phyloP scores from a whole-genome alignment of 2,888 invertebrate genomes.

The Apotomis capreana region DNA sequence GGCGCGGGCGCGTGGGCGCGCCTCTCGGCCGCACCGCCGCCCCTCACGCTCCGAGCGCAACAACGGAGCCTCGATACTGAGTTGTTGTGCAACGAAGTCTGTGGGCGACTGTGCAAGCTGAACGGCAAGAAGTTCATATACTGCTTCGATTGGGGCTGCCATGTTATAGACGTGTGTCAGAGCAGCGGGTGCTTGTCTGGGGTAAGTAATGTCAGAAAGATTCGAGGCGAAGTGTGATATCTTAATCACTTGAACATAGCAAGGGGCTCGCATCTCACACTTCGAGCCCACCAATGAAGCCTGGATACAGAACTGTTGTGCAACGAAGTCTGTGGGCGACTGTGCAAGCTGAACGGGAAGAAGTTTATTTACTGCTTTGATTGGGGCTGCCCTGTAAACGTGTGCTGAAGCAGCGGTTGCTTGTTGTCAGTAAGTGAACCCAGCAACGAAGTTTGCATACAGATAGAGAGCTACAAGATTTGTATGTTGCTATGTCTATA shows the following conservation, averaged over 20 bases:
- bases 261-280: neutral
- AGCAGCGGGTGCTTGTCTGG: constrained; percentile 80
- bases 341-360: constrained; percentile 71
- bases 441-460: too few relatives aligned
- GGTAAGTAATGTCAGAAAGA: constrained; percentile 55
- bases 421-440: too few relatives aligned
- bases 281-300: neutral
- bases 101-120: constrained; percentile 73
- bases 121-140: constrained; percentile 77
- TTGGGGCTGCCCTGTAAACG: constrained; percentile 81
- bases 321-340: constrained; percentile 60
- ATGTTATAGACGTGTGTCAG: constrained; percentile 80
- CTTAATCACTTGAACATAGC: too few relatives aligned
- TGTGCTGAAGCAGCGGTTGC: constrained; percentile 79
- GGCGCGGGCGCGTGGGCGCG: constrained; percentile 77
- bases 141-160: constrained; percentile 82
- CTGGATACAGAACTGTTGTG: too few relatives aligned
- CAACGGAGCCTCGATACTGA: constrained; percentile 79
- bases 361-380: constrained; percentile 82
- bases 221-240: too few relatives aligned
- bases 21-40: constrained; percentile 48
- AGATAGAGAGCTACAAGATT: too few relatives aligned
- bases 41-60: constrained; percentile 67
- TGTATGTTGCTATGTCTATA: too few relatives aligned
- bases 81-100: constrained; percentile 74